Evolutionary conservation across 2,888 invertebrate genomes (phyloP).

Genomic region (Trachelus tabidus): DNA sequence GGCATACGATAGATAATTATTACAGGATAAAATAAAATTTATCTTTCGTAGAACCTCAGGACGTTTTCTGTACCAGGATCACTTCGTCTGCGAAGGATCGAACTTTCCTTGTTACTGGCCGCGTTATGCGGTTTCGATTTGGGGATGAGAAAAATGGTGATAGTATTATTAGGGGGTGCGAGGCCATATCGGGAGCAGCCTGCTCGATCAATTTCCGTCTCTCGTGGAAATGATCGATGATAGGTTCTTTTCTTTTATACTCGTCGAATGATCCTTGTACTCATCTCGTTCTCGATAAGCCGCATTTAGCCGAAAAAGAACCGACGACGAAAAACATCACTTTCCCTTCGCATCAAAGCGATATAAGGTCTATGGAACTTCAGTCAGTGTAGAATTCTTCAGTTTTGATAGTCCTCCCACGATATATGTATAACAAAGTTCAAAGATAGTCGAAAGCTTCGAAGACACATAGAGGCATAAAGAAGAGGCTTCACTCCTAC

Average conservation of each 20-base stretch:
- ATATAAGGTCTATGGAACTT: background rate
- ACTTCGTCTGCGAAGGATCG: background rate
- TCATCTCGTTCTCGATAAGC: background rate
- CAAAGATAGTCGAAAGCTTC: background rate
- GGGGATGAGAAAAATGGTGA: background rate
- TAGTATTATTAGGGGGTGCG: background rate
- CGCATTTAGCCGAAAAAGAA: background rate
- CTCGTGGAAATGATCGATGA: slow-evolving; percentile 47
- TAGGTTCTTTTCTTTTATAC: slow-evolving; percentile 34
- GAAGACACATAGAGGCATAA: background rate
- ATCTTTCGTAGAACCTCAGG: background rate
- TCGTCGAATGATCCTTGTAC: slow-evolving; percentile 19
- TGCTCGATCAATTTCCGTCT: slow-evolving; percentile 56
- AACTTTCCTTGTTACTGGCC: background rate
- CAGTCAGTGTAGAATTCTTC: background rate
- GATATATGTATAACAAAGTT: background rate
- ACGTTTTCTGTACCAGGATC: background rate
- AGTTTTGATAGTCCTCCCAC: background rate
- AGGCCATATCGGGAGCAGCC: slow-evolving; percentile 11
- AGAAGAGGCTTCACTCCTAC: background rate
- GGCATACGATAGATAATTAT: too few species aligned
- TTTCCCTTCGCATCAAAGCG: background rate
- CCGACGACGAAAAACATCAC: background rate
- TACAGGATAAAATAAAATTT: background rate
- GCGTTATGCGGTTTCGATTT: background rate